Evolutionary conservation across 2,888 invertebrate species (phyloP), one percentile per base, ranked within the genome.

Genomic region (Drosophila parthenogenetica): DNA sequence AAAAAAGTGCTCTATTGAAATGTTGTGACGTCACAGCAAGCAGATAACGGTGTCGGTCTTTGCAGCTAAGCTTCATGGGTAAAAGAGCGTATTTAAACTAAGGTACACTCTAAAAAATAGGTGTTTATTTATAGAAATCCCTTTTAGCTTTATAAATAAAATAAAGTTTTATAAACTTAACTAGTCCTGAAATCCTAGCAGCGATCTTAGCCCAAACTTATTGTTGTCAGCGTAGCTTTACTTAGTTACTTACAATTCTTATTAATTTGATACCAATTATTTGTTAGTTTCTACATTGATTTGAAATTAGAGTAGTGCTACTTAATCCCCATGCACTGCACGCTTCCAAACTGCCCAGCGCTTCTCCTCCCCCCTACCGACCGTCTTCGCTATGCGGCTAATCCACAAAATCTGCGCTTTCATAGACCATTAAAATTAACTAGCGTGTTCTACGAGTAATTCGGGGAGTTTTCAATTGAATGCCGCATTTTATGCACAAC

Each of bases 401-500:
- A 89, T 89, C 79, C 82, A 57, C 53, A 59, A 78, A 75, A 87
- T 89, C 88, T 72, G 59, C 81, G 73, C 68, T 66, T 84, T 87
- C 82, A 81, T 87, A 87, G 86, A 39, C 82, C 83, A 89, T 84
- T 84, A 89, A 84, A 89, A 85, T 85, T 73, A 89, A 87, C 83
- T 89, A 79, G 69, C 70, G 45, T 86, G 63, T 66, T 54, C 49
- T 35, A 4, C 5, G 11, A 2, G 5, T 25, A 16, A 5, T 29
- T 17, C 1, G n/a, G 32, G n/a, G 22, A 43, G 55, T 49, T 64
- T 66, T 73, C 87, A 77, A 77, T 84, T 63, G 69, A 48, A 69
- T 35, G 53, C 45, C 85, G 64, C 78, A 80, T 69, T 75, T 75
- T 70, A 68, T 84, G 73, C 87, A 76, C 83, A 86, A 67, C 71